Evolutionary conservation across 1,140 invertebrate species (phyloP).

Genomic region (Lethrus apterus): DNA sequence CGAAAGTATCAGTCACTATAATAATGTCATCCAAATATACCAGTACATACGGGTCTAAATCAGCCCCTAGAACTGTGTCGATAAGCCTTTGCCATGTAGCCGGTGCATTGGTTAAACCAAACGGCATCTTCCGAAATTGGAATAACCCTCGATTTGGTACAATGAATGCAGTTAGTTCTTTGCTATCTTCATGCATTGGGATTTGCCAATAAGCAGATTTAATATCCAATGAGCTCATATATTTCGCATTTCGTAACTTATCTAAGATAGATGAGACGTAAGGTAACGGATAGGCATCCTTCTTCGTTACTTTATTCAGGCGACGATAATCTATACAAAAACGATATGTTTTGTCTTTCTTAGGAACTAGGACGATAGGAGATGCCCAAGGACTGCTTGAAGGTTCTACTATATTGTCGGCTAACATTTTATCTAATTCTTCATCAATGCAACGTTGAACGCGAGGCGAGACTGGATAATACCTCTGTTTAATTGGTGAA

Average conservation of each 20-base stretch:
- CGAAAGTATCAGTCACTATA: background rate
- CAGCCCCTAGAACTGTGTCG: constrained; percentile 18
- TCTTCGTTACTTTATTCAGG: constrained; percentile 7
- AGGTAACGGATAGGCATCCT: constrained; percentile 20
- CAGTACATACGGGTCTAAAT: constrained; percentile 15
- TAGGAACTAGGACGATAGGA: constrained; percentile 22
- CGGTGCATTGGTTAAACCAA: constrained; percentile 38
- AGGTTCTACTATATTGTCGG: constrained; percentile 21
- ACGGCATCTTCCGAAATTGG: constrained; percentile 41
- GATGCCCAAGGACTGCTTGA: constrained; percentile 20
- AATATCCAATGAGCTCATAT: constrained; percentile 28
- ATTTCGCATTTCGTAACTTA: constrained; percentile 24
- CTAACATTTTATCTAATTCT: constrained; percentile 23
- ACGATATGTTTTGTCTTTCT: constrained; percentile 1
- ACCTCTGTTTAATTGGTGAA: constrained; percentile 13
- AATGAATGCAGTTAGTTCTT: constrained; percentile 41
- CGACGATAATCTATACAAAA: constrained; percentile 6
- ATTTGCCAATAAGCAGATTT: constrained; percentile 33
- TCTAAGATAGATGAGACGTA: constrained; percentile 23
- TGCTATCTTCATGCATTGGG: constrained; percentile 21
- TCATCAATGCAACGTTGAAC: constrained; percentile 13
- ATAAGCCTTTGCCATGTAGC: constrained; percentile 32
- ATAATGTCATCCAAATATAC: constrained; percentile 19
- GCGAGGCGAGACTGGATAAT: background rate
- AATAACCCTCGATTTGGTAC: constrained; percentile 36